Percentiles rank a stretch among this genome's conserved stretches.
Conservation (phyloP, 1,140 invertebrate genomes). For the Sarcophaga peregrina region DNA sequence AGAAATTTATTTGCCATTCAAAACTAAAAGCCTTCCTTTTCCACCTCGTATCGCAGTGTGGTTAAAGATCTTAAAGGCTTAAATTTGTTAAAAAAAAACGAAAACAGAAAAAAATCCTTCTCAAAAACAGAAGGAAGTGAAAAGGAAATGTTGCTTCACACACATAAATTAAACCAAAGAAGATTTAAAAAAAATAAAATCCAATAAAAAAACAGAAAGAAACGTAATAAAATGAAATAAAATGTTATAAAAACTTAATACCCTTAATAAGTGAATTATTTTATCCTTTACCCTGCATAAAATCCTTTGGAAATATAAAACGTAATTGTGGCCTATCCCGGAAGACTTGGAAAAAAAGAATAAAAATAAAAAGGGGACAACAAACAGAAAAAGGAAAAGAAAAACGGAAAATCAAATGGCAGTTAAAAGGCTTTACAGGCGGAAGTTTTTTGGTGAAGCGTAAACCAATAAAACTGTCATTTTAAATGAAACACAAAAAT, state of each 20-base stretch:
- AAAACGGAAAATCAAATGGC: background rate
- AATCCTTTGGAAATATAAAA: background rate
- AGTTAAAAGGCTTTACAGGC: background rate
- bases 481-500: background rate
- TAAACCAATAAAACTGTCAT: slow-evolving; percentile 10
- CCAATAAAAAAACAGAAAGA: background rate
- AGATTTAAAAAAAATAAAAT: background rate
- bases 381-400: background rate
- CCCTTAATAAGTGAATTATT: background rate
- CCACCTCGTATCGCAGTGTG: background rate
- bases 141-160: too few species aligned
- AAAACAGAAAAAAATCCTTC: background rate
- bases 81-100: background rate
- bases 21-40: background rate
- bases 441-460: background rate
- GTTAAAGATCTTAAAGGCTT: slow-evolving; percentile 1
- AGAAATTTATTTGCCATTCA: background rate
- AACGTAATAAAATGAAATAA: background rate
- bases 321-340: too few species aligned
- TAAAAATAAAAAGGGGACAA: background rate
- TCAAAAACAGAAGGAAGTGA: too few species aligned
- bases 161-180: background rate
- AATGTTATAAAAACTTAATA: background rate
- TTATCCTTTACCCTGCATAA: background rate
- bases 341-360: too few species aligned